Base-by-base conservation (phyloP, 1,140 invertebrate genomes). In the Caligus rogercresseyi region DNA sequence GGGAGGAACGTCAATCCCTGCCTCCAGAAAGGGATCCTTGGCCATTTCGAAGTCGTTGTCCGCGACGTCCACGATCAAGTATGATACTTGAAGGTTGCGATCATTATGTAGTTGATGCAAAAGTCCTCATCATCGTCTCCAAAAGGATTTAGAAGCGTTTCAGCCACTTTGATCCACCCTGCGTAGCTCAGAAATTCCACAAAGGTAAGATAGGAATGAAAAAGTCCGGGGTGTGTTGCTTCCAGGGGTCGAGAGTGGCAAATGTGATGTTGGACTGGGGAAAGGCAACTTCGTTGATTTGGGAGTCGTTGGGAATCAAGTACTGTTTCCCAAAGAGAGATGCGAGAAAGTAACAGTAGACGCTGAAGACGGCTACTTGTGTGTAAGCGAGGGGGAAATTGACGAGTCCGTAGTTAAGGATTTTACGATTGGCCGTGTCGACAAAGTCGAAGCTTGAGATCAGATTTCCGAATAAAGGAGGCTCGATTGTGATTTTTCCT, bases 41-140 rank as follows among this genome's bases (percentile, higher is more conserved):
- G 25, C 25, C 23, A 56, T 55, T 25, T 63, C 61, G 7, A 63
- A 21, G 16, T 63, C 61, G 1, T 14, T 56, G 20, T 63, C 61
- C 15, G 52, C 61, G 13, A 53, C 61, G 26, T 63, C 61, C 15
- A 63, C 61, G 14, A 63, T 63, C 61, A 63, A 21, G 24, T 63
- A 63, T 19, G 61, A 63, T 19, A 63, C 54, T 20, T 54, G 23
- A 25, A 63, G 52, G 24, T 62, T 62, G 52, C 60, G 16, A 52
- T 62, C 60, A 43, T 54, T 21, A 62, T 21, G 31, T 62, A 62
- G 21, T 62, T 62, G 20, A 13, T 69, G 43, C 93, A 89, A 69
- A 90, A 91, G 72, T 94, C 89, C 70, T 94, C 89, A 69, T 95
- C 89, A 70, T 94, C 89, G 77, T 94, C 89, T 7, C 89, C 89